Conservation (phyloP, 2,797 vertebrate species). For the Poecilia gillii region DNA sequence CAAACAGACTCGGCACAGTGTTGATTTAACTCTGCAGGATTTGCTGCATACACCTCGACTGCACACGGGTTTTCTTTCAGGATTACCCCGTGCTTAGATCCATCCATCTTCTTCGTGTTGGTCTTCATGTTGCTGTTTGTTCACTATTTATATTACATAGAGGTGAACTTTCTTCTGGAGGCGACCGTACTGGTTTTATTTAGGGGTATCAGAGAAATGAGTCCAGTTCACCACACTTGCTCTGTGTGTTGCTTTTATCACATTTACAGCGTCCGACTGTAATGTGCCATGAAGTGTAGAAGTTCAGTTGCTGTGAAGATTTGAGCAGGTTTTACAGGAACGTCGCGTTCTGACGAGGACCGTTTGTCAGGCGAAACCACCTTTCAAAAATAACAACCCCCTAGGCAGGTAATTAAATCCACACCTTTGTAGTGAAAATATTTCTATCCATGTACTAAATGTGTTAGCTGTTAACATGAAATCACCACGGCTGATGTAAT, state of each 20-base stretch:
- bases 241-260: not conserved
- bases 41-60: no score
- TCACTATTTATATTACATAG: not conserved
- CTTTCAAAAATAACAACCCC: not conserved
- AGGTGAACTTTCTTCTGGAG: not conserved
- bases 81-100: not conserved
- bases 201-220: not conserved
- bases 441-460: not conserved
- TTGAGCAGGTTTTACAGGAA: not conserved
- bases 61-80: no score
- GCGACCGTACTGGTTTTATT: not conserved
- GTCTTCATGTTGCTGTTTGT: not conserved
- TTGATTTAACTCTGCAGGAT: no score
- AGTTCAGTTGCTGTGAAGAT: not conserved
- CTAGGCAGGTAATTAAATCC: not conserved
- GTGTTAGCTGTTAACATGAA: not conserved
- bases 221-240: not conserved
- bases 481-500: not conserved
- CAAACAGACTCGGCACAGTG: no score
- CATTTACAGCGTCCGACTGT: not conserved
- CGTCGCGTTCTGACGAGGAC: not conserved
- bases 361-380: not conserved
- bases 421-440: not conserved
- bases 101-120: not conserved
- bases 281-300: not conserved